Base-by-base conservation (phyloP, 2,888 invertebrate genomes). In the Mythimna vitellina region DNA sequence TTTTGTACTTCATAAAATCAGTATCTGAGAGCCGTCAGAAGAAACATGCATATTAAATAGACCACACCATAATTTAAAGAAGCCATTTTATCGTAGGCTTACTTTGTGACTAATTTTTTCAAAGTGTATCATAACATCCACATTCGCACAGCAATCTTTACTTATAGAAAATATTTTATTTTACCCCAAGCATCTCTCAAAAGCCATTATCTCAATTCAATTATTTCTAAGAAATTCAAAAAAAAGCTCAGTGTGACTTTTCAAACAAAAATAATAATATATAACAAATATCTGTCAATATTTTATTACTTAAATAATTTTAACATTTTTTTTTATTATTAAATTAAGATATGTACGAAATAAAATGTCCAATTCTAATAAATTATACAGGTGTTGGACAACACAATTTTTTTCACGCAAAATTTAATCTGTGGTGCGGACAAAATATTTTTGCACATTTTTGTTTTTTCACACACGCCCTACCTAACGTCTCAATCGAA, bases 371-470 rank as follows among this genome's bases (percentile, higher is more conserved):
- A 78, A 51, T 65, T 73, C 29, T 73, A 80, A 80, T 84, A 82
- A 84, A 84, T 84, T 78, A 84, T 72, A 79, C 60, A 56, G 8
- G 17, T 72, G 60, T 78, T 73, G 57, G 66, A 83, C 80, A 76
- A 83, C 71, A 77, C 81, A 76, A 51, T 65, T 67, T 65, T 65
- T 69, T 56, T 70, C 73, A 67, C 75, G 81, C 74, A 70, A 76
- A 69, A 70, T 84, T 67, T 65, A 70, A 73, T 82, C 83, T 82
- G 87, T 89, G 89, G 90, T 91, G 91, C 89, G 88, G 84, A 86
- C 88, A 88, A 91, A 90, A 89, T 88, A 88, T 87, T 88, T 88
- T 88, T 89, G 88, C 89, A 88, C 89, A 87, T 87, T 78, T 86
- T 88, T 73, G 76, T 83, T 73, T 80, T 83, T 72, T 62, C 73